These are phyloP conservation scores for Lycaon pictus DNA, from an alignment of 2,113 vertebrate species.

Conservation along the genomic window DNA sequence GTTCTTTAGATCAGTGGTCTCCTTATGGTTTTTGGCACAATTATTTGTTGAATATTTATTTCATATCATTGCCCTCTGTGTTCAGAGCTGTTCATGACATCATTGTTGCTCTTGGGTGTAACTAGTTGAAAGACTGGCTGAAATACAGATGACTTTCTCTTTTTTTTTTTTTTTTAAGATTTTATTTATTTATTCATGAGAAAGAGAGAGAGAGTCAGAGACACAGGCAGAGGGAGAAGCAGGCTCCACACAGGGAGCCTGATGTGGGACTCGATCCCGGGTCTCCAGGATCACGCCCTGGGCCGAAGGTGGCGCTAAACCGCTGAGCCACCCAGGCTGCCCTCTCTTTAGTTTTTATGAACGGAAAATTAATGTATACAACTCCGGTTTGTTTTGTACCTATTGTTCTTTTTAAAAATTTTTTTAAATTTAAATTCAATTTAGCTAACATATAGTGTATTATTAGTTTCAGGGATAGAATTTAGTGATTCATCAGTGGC, in stretches of 20 bases:
- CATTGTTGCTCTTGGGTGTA: not conserved
- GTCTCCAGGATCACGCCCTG: too few relatives aligned
- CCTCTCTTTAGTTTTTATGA: slow-evolving; percentile 8
- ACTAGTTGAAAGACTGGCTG: not conserved
- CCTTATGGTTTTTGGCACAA: not conserved
- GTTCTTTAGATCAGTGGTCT: not conserved
- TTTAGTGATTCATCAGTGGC: not conserved
- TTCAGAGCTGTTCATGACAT: not conserved
- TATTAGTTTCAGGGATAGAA: not conserved
- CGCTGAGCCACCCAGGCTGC: too few relatives aligned
- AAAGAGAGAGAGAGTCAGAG: too few relatives aligned
- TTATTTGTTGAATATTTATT: not conserved
- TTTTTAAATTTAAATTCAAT: not conserved
- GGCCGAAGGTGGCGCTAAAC: too few relatives aligned
- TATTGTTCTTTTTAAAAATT: not conserved
- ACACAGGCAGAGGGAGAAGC: too few relatives aligned
- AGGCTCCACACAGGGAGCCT: too few relatives aligned
- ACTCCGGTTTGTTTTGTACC: not conserved
- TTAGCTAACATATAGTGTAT: not conserved
- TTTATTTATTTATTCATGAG: too few relatives aligned
- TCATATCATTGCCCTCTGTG: not conserved
- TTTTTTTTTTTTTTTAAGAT: not conserved
- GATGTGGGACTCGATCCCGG: too few relatives aligned
- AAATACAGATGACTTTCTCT: not conserved
- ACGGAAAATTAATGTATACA: not conserved